Evolutionary conservation across 2,888 invertebrate genomes (phyloP), one percentile per base, ranked within the genome.

Genomic region (Thymelicus sylvestris): DNA sequence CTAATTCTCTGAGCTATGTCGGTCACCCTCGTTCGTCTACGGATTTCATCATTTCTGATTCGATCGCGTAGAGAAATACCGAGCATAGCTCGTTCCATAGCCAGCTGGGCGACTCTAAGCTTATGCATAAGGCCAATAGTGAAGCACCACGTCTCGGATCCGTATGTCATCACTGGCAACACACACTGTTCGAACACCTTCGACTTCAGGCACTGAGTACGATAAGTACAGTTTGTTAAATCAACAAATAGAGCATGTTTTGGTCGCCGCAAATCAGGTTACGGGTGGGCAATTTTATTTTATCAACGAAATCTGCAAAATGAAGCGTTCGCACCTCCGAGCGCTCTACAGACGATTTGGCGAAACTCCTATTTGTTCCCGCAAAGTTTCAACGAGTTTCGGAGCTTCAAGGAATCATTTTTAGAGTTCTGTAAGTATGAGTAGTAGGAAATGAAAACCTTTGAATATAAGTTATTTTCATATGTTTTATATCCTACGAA

Each of bases 251-350:
- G 63, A 67, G 67, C 41, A 52, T 62, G 61, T 63, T 67, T 57
- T 66, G 60, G 44, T 47, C 57, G 63, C 50, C 64, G 64, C 72
- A 67, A 72, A 72, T 67, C 57, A 67, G 72, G 64, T 72, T 72
- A 72, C 57, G 24, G 24, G 12, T n/a, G 44, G 63, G 59, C 57
- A 72, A 48, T 72, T 71, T 72, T 72, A 67, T 72, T 72, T 65
- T 67, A 69, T 55, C 63, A 63, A 69, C 77, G 76, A 79, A 62
- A 70, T 66, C 65, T 65, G 44, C 65, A 60, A 67, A 71, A 69
- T 63, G 44, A 57, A 50, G 63, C 55, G 57, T 64, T 67, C 57
- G 19, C 67, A 67, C 67, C 63, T 67, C 64, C 60, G 31, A 52
- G n/a, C 55, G 13, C 5, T 31, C 44, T 44, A 10, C 7, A 59